Conservation (phyloP, 1,140 invertebrate species). For the Druon quercuslanigerum region DNA sequence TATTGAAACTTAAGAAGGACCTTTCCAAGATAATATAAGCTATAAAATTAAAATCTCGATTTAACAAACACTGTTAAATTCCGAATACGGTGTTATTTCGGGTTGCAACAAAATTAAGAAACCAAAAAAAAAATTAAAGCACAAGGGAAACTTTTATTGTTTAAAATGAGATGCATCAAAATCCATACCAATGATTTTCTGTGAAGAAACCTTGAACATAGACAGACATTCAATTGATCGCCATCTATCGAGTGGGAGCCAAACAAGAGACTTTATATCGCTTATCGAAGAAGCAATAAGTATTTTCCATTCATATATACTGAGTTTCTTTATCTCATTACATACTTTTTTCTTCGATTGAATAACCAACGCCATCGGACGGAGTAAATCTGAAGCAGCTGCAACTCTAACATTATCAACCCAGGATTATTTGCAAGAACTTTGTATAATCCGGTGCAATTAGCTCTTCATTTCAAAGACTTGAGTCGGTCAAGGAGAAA, state of each 20-base stretch:
- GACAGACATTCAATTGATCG: neutral
- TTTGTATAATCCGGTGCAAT: neutral
- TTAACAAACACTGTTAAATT: too few species aligned
- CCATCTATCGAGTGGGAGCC: conserved; percentile 1
- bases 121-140: too few species aligned
- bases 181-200: too few species aligned
- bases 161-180: too few species aligned
- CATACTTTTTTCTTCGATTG: neutral
- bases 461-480: neutral
- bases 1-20: neutral
- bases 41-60: too few species aligned
- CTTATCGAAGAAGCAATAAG: conserved; percentile 37
- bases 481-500: neutral
- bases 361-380: conserved; percentile 21
- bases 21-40: too few species aligned
- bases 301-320: conserved; percentile 14
- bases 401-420: neutral
- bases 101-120: too few species aligned
- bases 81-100: too few species aligned
- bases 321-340: conserved; percentile 24
- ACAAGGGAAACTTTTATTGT: too few species aligned
- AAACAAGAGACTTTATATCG: neutral
- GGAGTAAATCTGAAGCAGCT: neutral
- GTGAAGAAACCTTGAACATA: neutral
- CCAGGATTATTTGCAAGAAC: neutral